These are phyloP conservation scores for Cantharis lateralis DNA, from an alignment of 2,888 invertebrate genomes.

Conservation along the genomic window DNA sequence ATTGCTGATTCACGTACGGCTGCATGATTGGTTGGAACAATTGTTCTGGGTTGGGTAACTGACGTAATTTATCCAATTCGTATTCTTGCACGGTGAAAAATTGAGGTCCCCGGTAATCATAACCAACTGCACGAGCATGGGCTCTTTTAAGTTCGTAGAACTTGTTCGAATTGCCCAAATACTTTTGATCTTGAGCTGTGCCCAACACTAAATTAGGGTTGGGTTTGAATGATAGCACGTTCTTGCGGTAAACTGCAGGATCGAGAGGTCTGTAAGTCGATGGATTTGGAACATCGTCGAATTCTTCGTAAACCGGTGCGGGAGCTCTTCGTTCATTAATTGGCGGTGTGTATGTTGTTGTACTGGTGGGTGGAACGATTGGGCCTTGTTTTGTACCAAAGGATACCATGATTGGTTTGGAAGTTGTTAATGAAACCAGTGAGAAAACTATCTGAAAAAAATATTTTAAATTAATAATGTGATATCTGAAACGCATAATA, in stretches of 20 bases:
- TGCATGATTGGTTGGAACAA: conserved; percentile 27
- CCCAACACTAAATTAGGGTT: conserved; percentile 48
- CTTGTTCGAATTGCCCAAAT: conserved; percentile 46
- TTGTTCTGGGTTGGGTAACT: conserved; percentile 35
- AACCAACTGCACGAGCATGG: conserved; percentile 43
- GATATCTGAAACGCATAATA: background rate
- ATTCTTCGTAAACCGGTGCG: conserved; percentile 51
- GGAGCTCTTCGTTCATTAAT: conserved; percentile 39
- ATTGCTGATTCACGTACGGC: conserved; percentile 11
- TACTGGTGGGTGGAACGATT: conserved; percentile 45
- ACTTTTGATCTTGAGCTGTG: conserved; percentile 51
- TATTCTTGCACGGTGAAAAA: conserved; percentile 52
- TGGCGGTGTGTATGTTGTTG: conserved; percentile 34
- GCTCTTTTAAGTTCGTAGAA: conserved; percentile 44
- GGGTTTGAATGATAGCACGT: conserved; percentile 44
- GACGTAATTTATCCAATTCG: conserved; percentile 40
- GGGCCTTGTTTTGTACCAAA: conserved; percentile 55
- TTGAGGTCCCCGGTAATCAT: conserved; percentile 52
- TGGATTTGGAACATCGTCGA: conserved; percentile 52
- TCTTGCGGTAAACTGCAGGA: conserved; percentile 49
- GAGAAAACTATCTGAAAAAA: conserved; percentile 44
- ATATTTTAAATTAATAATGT: conserved; percentile 2
- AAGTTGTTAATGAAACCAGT: conserved; percentile 34
- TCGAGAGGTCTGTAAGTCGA: conserved; percentile 47
- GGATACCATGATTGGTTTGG: conserved; percentile 53